Evolutionary conservation across 2,888 invertebrate species (phyloP), one percentile per base, ranked within the genome.

Genomic region (Clivina fossor): DNA sequence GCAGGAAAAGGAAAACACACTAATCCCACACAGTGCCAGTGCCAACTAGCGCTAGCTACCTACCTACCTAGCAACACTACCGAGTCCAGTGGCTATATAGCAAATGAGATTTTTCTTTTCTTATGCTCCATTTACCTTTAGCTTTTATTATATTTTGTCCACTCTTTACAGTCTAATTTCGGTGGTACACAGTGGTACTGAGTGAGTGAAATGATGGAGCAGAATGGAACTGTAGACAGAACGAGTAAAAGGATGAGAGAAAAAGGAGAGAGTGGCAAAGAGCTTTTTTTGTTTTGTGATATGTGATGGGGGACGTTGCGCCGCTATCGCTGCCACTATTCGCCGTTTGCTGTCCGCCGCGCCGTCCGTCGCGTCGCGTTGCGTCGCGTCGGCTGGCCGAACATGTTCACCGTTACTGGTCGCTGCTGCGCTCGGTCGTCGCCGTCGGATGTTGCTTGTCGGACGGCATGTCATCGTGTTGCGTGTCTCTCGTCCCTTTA

Each of bases 1-100:
- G 48, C 43, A 47, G 26, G 47, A 51, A 32, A 57, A 57, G 44
- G 43, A 38, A 47, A 51, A 53, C 47, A 57, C 47, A 53, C 44
- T 58, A 61, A 57, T 58, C 58, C 58, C 37, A 24, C 40, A 50
- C 30, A 13, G 11, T 26, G 40, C 40, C 40, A 40, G 19, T 41
- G 38, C 41, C 24, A 13, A n/a, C n/a, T n/a, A n/a, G 24, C 13
- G 26, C 26, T 13, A n/a, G 15, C 26, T 5, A 9, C 9, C 41
- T 41, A n/a, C 30, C 9, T 15, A n/a, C 44, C 9, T 43, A n/a
- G 44, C 44, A 19, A 19, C 44, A 44, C 30, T 19, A 44, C 44
- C 5, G 26, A 7, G 5, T 24, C 4, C 26, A 24, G 26, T 24
- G 26, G 4, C n/a, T 15, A 37, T 53, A 53, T 53, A 37, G 53